phyloP scores from a whole-genome alignment of 2,797 vertebrate species.

The Discoglossus pictus region DNA sequence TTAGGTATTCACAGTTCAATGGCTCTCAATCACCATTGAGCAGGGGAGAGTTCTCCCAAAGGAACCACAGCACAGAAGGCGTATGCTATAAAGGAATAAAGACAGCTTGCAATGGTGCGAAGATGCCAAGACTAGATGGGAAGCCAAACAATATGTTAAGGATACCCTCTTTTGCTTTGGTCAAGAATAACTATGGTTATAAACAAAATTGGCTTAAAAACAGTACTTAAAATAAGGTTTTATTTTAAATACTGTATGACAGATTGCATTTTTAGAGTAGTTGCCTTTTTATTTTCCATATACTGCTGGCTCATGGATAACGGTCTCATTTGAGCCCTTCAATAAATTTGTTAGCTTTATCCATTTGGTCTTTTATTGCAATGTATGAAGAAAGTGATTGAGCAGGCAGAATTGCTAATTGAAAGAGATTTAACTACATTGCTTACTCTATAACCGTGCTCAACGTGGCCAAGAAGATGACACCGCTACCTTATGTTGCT shows the following conservation, averaged over 20 bases:
- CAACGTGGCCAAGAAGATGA: slow-evolving; percentile 44
- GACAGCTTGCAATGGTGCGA: no score
- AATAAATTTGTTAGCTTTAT: slow-evolving; percentile 46
- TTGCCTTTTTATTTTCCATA: slow-evolving; percentile 33
- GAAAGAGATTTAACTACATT: slow-evolving; percentile 41
- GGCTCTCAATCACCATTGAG: no score
- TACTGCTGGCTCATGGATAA: slow-evolving; percentile 46
- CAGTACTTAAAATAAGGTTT: background rate
- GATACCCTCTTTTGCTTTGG: background rate
- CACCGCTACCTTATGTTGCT: slow-evolving; percentile 21
- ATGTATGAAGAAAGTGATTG: slow-evolving; percentile 37
- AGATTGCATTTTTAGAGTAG: slow-evolving; percentile 29
- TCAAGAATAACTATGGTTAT: background rate
- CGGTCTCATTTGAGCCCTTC: slow-evolving; percentile 34
- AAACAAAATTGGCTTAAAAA: slow-evolving; percentile 3
- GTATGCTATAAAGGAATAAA: no score
- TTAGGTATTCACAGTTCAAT: no score
- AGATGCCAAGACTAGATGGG: no score
- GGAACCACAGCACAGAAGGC: no score
- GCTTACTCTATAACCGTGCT: slow-evolving; percentile 42
- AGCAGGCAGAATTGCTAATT: slow-evolving; percentile 51
- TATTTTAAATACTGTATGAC: slow-evolving; percentile 13
- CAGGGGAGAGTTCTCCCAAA: no score
- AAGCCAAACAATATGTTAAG: no score
- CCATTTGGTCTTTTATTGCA: slow-evolving; percentile 47